phyloP scores from a whole-genome alignment of 2,888 invertebrate genomes.

The Ceriagrion tenellum region DNA sequence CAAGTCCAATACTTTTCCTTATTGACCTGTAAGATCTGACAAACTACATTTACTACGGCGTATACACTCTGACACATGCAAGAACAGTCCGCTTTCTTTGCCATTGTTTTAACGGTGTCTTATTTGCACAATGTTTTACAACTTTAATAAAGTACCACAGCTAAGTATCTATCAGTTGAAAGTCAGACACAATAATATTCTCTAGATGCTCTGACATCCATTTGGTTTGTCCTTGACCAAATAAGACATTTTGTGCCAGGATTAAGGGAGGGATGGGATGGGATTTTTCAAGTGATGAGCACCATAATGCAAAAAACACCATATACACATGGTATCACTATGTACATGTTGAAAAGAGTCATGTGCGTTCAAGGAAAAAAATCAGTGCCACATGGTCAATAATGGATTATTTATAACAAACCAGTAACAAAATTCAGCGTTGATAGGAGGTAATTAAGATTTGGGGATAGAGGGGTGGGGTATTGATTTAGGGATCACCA shows the following conservation, averaged over 20 bases:
- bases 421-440: not conserved
- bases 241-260: not conserved
- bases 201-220: not conserved
- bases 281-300: conserved; percentile 53
- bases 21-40: not conserved
- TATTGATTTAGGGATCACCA: not conserved
- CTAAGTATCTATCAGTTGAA: not conserved
- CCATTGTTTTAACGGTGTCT: not conserved
- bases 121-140: not conserved
- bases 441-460: not conserved
- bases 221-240: not conserved
- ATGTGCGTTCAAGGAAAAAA: conserved; percentile 1
- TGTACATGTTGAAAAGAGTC: not conserved
- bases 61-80: conserved; percentile 29
- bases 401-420: not conserved
- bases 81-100: not conserved
- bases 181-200: not conserved
- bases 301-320: not conserved
- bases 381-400: not conserved
- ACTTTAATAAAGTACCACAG: not conserved
- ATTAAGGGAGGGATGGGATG: not conserved
- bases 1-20: not conserved
- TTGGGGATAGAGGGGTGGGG: not conserved
- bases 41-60: not conserved
- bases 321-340: not conserved